phyloP scores from a whole-genome alignment of 2,113 vertebrate genomes.

The Dipodomys ordii region DNA sequence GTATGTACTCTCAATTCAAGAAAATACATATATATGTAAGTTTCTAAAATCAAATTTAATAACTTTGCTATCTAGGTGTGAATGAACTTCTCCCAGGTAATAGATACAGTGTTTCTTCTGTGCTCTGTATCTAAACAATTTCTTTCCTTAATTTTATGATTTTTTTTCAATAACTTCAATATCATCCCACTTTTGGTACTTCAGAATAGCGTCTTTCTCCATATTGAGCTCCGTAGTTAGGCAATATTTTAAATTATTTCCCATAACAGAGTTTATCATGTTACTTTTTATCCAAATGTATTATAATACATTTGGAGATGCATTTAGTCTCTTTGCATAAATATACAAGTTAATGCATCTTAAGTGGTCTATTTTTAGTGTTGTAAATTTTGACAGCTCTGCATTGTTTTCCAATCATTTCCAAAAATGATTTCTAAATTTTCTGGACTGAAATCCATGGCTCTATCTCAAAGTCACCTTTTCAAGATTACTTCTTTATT shows the following conservation, averaged over 20 bases:
- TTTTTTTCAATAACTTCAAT: not conserved
- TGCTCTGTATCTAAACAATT: conserved; percentile 3
- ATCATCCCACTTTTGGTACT: not conserved
- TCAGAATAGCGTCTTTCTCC: not conserved
- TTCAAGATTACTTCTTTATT: not conserved
- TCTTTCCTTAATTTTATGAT: not conserved
- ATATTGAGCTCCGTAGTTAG: not conserved
- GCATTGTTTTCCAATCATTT: not conserved
- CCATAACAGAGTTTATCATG: not conserved
- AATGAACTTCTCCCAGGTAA: not conserved
- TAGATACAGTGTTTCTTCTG: not conserved
- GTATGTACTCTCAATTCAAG: not conserved
- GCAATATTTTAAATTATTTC: not conserved
- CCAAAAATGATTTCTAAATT: not conserved
- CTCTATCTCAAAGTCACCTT: not conserved
- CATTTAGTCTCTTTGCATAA: not conserved
- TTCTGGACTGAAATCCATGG: not conserved
- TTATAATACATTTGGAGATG: no score
- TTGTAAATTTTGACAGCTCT: not conserved
- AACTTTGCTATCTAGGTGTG: not conserved
- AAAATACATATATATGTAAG: not conserved
- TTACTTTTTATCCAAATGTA: not conserved
- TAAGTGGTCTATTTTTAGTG: not conserved
- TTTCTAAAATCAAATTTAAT: conserved; percentile 27
- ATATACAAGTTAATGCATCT: not conserved